Conservation (phyloP, 2,888 invertebrate species). For the Lasioglossum villosulum region DNA sequence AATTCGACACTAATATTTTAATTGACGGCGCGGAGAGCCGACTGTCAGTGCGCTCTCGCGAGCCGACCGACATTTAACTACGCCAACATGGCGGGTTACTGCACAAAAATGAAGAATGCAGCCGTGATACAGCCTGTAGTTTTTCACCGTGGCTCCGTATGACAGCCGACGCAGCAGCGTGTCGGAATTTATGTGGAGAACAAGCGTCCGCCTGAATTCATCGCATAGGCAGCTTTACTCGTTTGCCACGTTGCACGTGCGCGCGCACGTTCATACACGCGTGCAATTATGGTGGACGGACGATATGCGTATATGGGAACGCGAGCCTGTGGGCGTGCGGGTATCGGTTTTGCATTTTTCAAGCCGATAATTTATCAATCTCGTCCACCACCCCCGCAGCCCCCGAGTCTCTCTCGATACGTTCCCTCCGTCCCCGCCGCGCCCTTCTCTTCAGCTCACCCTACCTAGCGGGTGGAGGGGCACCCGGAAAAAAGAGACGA, state of each 20-base stretch:
- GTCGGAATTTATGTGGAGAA: conserved; percentile 78
- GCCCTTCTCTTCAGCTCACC: background rate
- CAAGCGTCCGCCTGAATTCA: conserved; percentile 77
- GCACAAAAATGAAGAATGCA: conserved; percentile 75
- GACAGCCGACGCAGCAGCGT: conserved; percentile 74
- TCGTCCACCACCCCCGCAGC: conserved; percentile 56
- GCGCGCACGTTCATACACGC: background rate
- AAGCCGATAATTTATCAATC: conserved; percentile 83
- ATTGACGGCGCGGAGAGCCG: conserved; percentile 3
- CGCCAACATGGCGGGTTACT: conserved; percentile 48
- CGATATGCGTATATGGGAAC: background rate
- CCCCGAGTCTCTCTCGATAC: conserved; percentile 35
- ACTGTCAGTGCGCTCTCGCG: conserved; percentile 4
- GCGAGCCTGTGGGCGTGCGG: conserved; percentile 40
- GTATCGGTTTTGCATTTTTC: conserved; percentile 83
- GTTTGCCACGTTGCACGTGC: conserved; percentile 43
- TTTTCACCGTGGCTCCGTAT: conserved; percentile 67
- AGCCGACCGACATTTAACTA: conserved; percentile 46
- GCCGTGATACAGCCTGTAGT: conserved; percentile 65
- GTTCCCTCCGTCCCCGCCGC: background rate
- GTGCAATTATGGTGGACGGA: background rate
- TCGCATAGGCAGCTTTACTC: conserved; percentile 61
- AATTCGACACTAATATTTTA: conserved; percentile 36
- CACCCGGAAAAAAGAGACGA: conserved; percentile 17
- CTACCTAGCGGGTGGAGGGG: background rate